A percentile compares a stretch with the other conserved stretches of the same genome.
Evolutionary conservation across 2,113 vertebrate species (phyloP).

Genomic region (Solea senegalensis): DNA sequence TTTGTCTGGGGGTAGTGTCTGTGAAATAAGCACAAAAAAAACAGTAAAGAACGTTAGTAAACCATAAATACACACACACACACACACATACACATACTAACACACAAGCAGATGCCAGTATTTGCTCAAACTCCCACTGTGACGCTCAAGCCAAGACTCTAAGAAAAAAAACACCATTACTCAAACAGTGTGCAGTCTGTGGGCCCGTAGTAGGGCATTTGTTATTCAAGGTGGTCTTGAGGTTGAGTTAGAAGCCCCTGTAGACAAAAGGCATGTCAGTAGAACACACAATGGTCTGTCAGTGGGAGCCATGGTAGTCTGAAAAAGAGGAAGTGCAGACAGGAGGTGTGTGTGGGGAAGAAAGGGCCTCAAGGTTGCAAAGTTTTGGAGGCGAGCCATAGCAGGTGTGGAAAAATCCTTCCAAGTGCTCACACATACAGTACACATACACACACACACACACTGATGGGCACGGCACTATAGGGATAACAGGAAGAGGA

Average conservation of each 20-base stretch:
- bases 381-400: slow-evolving; percentile 49
- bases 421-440: slow-evolving; percentile 14
- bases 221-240: slow-evolving; percentile 68
- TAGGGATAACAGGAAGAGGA: slow-evolving; percentile 39
- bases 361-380: slow-evolving; percentile 44
- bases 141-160: slow-evolving; percentile 19
- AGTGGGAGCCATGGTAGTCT: slow-evolving; percentile 53
- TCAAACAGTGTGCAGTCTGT: slow-evolving; percentile 57
- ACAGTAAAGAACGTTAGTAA: slow-evolving; percentile 35
- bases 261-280: slow-evolving; percentile 72
- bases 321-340: slow-evolving; percentile 57
- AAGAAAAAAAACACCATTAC: slow-evolving; percentile 38
- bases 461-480: background rate
- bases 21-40: slow-evolving; percentile 61
- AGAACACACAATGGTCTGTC: slow-evolving; percentile 60
- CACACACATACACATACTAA: slow-evolving; percentile 20
- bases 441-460: slow-evolving; percentile 3
- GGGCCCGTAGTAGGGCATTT: slow-evolving; percentile 52
- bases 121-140: slow-evolving; percentile 34
- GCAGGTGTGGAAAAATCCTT: slow-evolving; percentile 56
- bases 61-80: slow-evolving; percentile 25
- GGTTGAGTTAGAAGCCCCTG: slow-evolving; percentile 67
- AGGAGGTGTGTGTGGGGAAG: slow-evolving; percentile 12
- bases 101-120: slow-evolving; percentile 28
- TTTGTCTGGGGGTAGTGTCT: slow-evolving; percentile 98